phyloP scores from a whole-genome alignment of 2,113 vertebrate genomes.

The Accipiter virgatus region DNA sequence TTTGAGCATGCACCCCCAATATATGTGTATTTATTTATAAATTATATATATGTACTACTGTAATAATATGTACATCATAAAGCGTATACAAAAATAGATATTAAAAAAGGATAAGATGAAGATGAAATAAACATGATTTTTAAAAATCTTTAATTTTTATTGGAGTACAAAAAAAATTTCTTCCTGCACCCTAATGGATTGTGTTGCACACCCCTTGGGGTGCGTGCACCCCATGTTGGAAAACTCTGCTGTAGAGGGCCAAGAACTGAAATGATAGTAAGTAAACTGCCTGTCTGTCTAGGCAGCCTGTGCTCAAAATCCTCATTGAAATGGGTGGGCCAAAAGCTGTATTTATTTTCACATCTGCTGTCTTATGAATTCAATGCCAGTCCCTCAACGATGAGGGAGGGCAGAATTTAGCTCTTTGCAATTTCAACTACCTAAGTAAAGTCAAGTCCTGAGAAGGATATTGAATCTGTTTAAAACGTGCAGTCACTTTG shows the following conservation, averaged over 20 bases:
- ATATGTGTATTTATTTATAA: not conserved
- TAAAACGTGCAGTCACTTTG: not conserved
- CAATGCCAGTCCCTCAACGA: not conserved
- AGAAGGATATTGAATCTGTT: not conserved
- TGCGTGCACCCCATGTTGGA: accelerated
- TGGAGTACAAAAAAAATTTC: not conserved
- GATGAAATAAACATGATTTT: accelerated
- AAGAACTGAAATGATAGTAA: not conserved
- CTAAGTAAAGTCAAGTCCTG: not conserved
- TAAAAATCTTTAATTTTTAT: not conserved
- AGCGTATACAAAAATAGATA: not conserved
- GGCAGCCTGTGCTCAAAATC: not conserved
- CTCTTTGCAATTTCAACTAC: not conserved
- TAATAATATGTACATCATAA: not conserved
- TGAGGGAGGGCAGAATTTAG: not conserved
- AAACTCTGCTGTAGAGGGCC: not conserved
- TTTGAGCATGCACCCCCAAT: not conserved
- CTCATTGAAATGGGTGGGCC: not conserved
- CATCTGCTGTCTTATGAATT: not conserved
- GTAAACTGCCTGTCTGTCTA: not conserved
- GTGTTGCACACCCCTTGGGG: not conserved
- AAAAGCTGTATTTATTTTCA: not conserved
- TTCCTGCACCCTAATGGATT: not conserved
- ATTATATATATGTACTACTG: not conserved
- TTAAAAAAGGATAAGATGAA: not conserved